Conservation (phyloP, 2,888 invertebrate genomes). For the Scaptomyza reducta region DNA sequence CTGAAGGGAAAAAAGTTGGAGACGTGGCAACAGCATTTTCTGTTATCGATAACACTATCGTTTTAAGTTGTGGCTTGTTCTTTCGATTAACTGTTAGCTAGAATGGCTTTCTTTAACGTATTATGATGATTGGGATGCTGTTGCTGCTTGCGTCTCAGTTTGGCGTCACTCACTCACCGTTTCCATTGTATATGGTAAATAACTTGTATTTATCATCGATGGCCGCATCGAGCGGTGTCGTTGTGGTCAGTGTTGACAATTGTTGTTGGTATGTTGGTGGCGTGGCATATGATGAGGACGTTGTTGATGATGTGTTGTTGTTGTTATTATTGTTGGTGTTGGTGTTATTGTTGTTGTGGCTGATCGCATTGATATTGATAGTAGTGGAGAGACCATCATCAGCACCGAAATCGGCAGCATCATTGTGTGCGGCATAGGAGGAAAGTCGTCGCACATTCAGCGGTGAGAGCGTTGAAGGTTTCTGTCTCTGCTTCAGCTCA, state of each 20-base stretch:
- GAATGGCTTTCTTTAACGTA: constrained; percentile 1
- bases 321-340: constrained; percentile 38
- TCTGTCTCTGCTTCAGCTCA: constrained; percentile 74
- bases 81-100: background rate
- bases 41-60: constrained; percentile 16
- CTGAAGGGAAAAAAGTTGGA: constrained; percentile 1
- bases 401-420: constrained; percentile 47
- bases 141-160: constrained; percentile 13
- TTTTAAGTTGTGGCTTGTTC: no score
- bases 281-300: constrained; percentile 73
- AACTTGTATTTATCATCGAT: constrained; percentile 84
- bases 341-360: constrained; percentile 45
- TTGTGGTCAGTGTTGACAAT: constrained; percentile 70
- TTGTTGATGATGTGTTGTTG: constrained; percentile 62
- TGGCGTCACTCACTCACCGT: constrained; percentile 84
- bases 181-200: constrained; percentile 84
- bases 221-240: constrained; percentile 67
- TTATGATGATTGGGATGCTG: background rate
- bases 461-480: constrained; percentile 50
- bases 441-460: constrained; percentile 66
- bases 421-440: constrained; percentile 60
- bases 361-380: constrained; percentile 55
- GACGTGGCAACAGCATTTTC: constrained; percentile 16
- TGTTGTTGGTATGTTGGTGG: constrained; percentile 77
- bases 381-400: constrained; percentile 62